Conservation (phyloP, 2,797 vertebrate genomes). For the Syngnathus acus region DNA sequence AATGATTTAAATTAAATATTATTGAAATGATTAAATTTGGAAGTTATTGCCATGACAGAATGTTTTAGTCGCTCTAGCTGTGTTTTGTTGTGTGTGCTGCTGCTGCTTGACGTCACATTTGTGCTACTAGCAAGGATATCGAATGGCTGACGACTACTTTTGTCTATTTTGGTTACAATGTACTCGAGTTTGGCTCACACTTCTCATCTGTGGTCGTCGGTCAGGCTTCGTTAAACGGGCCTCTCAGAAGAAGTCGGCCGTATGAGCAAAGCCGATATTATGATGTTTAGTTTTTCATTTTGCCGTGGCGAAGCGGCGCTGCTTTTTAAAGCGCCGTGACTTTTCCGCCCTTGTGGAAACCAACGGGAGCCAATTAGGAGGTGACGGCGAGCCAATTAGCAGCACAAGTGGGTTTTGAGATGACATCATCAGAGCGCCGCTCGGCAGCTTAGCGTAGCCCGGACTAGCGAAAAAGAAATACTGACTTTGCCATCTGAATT, state of each 20-base stretch:
- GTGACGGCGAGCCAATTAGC: slow-evolving; percentile 58
- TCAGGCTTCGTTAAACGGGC: slow-evolving; percentile 15
- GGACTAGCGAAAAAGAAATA: slow-evolving; percentile 29
- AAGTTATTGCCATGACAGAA: background rate
- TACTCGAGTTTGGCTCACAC: slow-evolving; percentile 5
- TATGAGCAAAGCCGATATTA: slow-evolving; percentile 3
- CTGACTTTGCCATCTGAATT: background rate
- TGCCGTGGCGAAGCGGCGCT: slow-evolving; percentile 20
- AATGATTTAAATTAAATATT: too few relatives aligned
- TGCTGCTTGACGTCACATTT: slow-evolving; percentile 9
- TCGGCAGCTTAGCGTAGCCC: slow-evolving; percentile 32
- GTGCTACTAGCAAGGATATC: slow-evolving; percentile 1
- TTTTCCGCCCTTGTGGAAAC: slow-evolving; percentile 34
- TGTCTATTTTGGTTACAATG: slow-evolving; percentile 8
- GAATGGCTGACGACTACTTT: slow-evolving; percentile 1
- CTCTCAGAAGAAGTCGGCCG: background rate
- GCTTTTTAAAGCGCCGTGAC: slow-evolving; percentile 31
- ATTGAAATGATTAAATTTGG: too few relatives aligned
- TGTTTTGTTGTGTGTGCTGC: background rate
- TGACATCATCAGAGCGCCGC: slow-evolving; percentile 47
- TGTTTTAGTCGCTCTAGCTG: background rate
- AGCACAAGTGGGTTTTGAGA: slow-evolving; percentile 25
- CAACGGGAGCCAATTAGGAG: slow-evolving; percentile 47
- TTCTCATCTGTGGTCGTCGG: slow-evolving; percentile 12
- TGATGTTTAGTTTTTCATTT: slow-evolving; percentile 18